Evolutionary conservation across 2,888 invertebrate species (phyloP), one percentile per base, ranked within the genome.

Genomic region (Parasteatoda lunata): DNA sequence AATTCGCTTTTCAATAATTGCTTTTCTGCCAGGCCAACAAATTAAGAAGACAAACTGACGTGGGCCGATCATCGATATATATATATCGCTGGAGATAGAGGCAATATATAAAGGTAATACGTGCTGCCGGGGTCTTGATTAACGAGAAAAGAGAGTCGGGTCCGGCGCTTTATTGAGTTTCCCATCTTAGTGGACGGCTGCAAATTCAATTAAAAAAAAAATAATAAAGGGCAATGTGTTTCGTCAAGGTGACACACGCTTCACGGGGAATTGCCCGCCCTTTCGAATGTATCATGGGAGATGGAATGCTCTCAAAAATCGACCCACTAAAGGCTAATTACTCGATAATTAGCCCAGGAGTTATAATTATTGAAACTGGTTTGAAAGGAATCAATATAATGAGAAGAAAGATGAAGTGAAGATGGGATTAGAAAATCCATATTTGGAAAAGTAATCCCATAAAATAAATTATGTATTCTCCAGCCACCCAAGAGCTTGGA

Each of bases 21-120:
- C 78, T 78, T 84, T 73, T 84, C 84, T 84, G 84, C 78, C 84
- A 78, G n/a, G 77, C 78, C 73, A 69, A 73, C 84, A 84, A 84
- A 84, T 84, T 84, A 84, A 84, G 84, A 84, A 84, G 78, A 84
- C 78, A 84, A 84, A 84, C 83, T 84, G 83, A 72, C 71, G 9
- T 70, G 30, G 77, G 70, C 65, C 77, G 64, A 76, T 76, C 82
- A 76, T 72, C 72, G 45, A 72, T 72, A 72, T 72, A 72, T 71
- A 30, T 72, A 72, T 72, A 72, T 15, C 72, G 13, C 30, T 54
- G 54, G 54, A 59, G 48, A 15, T 15, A 49, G 54, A 70, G 47
- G 66, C 54, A 70, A 75, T 75, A 68, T 81, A 54, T 71, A 48
- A 47, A 54, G 47, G 66, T 66, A 68, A 30, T 81, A 75, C 66